phyloP scores from a whole-genome alignment of 2,797 vertebrate genomes.

The Urophycis tenuis region DNA sequence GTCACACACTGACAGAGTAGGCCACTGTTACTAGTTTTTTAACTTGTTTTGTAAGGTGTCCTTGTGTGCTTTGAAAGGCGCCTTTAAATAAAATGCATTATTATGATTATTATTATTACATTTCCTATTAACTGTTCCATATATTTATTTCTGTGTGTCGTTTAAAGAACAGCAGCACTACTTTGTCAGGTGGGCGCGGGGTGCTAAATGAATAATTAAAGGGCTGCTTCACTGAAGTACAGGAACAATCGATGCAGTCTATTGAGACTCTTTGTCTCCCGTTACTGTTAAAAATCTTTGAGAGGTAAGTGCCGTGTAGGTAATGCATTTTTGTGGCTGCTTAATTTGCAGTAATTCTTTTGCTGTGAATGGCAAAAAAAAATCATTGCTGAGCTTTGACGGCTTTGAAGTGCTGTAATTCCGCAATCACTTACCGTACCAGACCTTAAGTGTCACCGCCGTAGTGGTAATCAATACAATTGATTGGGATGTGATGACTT shows the following conservation, averaged over 20 bases:
- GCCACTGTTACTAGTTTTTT: too few species aligned
- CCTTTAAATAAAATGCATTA: too few species aligned
- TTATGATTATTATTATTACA: too few species aligned
- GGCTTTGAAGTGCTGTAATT: background rate
- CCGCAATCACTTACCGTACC: background rate
- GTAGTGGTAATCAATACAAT: background rate
- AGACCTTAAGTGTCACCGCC: background rate
- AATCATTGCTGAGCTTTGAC: background rate
- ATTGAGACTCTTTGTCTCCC: background rate
- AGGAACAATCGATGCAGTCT: background rate
- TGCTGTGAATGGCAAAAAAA: background rate
- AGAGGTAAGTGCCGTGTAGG: background rate
- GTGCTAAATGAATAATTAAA: background rate
- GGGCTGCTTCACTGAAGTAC: background rate
- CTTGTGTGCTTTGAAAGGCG: too few species aligned
- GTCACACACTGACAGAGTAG: too few species aligned
- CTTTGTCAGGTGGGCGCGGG: background rate
- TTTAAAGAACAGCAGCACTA: background rate
- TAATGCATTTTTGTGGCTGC: background rate
- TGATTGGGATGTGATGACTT: background rate
- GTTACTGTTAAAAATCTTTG: background rate
- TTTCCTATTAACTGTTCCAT: background rate
- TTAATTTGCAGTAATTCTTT: background rate
- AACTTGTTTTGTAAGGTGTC: too few species aligned
- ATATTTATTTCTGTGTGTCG: background rate